Percentiles rank a stretch among this genome's conserved stretches.
These are phyloP conservation scores for Eucidaris tribuloides DNA, from an alignment of 35 echinoderm and acorn worm genomes.

Conservation along the genomic window DNA sequence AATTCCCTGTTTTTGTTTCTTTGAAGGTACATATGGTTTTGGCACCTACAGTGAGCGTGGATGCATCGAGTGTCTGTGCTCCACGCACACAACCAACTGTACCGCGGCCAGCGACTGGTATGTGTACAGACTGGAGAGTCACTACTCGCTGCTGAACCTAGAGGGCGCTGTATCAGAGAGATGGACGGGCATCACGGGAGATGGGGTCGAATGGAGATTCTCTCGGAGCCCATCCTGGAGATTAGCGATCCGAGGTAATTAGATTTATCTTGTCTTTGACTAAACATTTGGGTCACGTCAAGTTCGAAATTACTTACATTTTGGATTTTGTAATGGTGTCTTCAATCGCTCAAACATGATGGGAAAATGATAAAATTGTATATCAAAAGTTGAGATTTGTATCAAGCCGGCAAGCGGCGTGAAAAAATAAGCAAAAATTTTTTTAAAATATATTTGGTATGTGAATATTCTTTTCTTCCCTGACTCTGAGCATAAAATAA, in stretches of 20 bases:
- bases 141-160: slow-evolving; percentile 64
- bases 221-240: slow-evolving; percentile 46
- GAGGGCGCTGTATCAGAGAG: slow-evolving; percentile 54
- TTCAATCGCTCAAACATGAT: too few species aligned
- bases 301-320: too few species aligned
- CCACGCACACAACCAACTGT: slow-evolving; percentile 73
- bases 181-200: slow-evolving; percentile 69
- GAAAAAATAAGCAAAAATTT: too few species aligned
- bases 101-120: slow-evolving; percentile 53
- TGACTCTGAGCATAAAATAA: too few species aligned
- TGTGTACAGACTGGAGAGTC: slow-evolving; percentile 25
- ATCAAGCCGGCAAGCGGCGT: too few species aligned
- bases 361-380: too few species aligned
- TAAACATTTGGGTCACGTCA: too few species aligned
- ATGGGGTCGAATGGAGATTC: slow-evolving; percentile 17
- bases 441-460: too few species aligned
- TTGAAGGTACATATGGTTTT: slow-evolving; percentile 90
- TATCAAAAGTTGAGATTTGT: too few species aligned
- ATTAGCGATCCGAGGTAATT: slow-evolving; percentile 65
- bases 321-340: too few species aligned
- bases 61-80: slow-evolving; percentile 81
- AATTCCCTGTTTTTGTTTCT: too few species aligned
- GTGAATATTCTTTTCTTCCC: too few species aligned
- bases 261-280: not conserved
- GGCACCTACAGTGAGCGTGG: slow-evolving; percentile 82